Evolutionary conservation across 2,797 vertebrate genomes (phyloP), one percentile per base, ranked within the genome.

Genomic region (Amazonetta brasiliensis): DNA sequence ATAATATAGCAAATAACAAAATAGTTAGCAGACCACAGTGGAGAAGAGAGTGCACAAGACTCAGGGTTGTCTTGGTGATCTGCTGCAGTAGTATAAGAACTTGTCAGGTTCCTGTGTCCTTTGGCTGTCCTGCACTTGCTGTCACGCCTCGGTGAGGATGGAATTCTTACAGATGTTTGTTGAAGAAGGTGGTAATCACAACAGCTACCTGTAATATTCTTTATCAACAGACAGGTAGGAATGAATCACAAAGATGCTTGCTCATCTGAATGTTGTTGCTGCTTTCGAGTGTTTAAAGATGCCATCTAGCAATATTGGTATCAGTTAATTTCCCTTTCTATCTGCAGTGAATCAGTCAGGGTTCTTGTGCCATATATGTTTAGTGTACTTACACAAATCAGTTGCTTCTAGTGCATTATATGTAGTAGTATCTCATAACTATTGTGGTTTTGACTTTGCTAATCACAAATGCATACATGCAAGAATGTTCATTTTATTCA

Each of bases 241-340:
- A 91, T 96, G 92, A 94, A 96, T 96, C 94, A 96, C 71, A 82
- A 84, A 86, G 77, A 79, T 16, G 17, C 66, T 95, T 96, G 89
- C 85, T 96, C 82, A 91, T 95, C 94, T 92, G 87, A 82, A 92
- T 86, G 66, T 62, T 78, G 44, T 66, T 92, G 48, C 69, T 81
- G 89, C 94, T 92, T 94, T 95, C 63, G 7, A 92, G 85, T 87
- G 77, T 88, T 91, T 69, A 78, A 90, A 77, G 92, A 86, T 92
- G 59, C 52, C 71, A 60, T 31, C 80, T 91, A 91, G 83, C 71
- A 93, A 91, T 95, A 94, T 69, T 82, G 62, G 69, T 63, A 93
- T 92, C 87, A 94, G 83, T 66, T 66, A 94, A 71, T 94, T 94
- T 96, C 92, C 84, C 91, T 94, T 96, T 96, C 77, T 91, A 37